phyloP scores from a whole-genome alignment of 1,140 invertebrate genomes.

The Callitettix versicolor region DNA sequence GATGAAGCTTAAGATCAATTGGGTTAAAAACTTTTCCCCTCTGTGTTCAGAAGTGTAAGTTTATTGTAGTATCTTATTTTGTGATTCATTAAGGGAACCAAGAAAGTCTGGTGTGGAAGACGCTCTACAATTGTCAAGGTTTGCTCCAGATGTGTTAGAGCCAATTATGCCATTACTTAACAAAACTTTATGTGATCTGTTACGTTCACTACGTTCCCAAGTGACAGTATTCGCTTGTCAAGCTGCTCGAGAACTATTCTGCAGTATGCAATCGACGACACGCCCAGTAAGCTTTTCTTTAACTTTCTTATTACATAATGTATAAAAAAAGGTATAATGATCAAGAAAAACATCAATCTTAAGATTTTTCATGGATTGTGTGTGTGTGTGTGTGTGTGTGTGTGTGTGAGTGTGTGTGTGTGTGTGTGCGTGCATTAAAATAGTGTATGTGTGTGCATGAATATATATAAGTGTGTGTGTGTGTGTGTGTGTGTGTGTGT shows the following conservation, averaged over 20 bases:
- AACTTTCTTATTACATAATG: neutral
- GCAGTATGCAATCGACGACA: slow-evolving; percentile 31
- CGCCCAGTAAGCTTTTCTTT: slow-evolving; percentile 28
- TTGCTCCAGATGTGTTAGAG: slow-evolving; percentile 2
- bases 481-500: too few relatives aligned
- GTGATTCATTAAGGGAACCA: neutral
- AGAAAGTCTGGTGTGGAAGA: slow-evolving; percentile 3
- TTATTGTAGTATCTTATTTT: too few relatives aligned
- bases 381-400: too few relatives aligned
- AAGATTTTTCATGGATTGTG: too few relatives aligned
- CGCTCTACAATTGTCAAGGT: slow-evolving; percentile 4
- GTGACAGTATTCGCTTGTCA: slow-evolving; percentile 33
- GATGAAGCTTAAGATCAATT: too few relatives aligned
- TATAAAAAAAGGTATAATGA: neutral
- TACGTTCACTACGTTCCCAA: slow-evolving; percentile 30
- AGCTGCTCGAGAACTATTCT: slow-evolving; percentile 32
- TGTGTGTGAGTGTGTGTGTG: too few relatives aligned
- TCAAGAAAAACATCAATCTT: too few relatives aligned
- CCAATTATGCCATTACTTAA: slow-evolving; percentile 31
- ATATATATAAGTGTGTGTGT: too few relatives aligned
- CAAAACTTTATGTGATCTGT: slow-evolving; percentile 29
- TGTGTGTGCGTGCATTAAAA: too few relatives aligned
- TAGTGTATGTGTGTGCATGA: too few relatives aligned
- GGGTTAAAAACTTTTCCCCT: too few relatives aligned
- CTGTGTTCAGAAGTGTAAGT: too few relatives aligned